Percentiles rank a stretch among this genome's conserved stretches.
Conservation (phyloP, 1,140 invertebrate species). For the Dendrolimus kikuchii region DNA sequence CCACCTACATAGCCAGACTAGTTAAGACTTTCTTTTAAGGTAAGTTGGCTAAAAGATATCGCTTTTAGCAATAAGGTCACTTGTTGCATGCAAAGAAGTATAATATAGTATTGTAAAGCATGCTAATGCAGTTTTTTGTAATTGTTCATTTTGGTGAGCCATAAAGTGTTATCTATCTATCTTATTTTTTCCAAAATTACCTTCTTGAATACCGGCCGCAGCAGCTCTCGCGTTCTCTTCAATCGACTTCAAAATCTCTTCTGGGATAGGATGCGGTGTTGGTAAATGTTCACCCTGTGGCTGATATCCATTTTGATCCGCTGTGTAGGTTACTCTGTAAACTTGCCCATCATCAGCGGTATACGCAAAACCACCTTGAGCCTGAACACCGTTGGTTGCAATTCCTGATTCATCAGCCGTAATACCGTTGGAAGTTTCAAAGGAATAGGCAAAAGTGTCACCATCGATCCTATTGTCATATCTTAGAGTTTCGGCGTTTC, state of each 20-base stretch:
- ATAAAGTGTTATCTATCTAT: background rate
- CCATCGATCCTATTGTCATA: slow-evolving; percentile 50
- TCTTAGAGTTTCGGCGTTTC: slow-evolving; percentile 46
- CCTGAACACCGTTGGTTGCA: slow-evolving; percentile 53
- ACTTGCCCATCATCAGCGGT: slow-evolving; percentile 79
- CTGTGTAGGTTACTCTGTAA: slow-evolving; percentile 81
- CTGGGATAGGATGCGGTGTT: slow-evolving; percentile 64
- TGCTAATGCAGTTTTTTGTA: too few species aligned
- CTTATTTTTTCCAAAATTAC: slow-evolving; percentile 22
- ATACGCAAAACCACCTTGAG: slow-evolving; percentile 55
- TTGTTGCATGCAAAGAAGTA: too few species aligned
- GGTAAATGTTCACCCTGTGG: slow-evolving; percentile 65
- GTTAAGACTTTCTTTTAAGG: too few species aligned
- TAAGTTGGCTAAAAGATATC: too few species aligned
- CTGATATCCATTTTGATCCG: slow-evolving; percentile 85
- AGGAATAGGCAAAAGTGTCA: slow-evolving; percentile 51
- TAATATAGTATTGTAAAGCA: too few species aligned
- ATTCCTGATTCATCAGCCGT: slow-evolving; percentile 55
- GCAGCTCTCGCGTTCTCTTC: slow-evolving; percentile 59
- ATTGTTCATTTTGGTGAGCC: too few species aligned
- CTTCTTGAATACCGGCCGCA: slow-evolving; percentile 61
- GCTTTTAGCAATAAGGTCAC: too few species aligned
- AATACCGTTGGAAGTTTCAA: slow-evolving; percentile 65
- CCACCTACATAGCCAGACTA: too few species aligned
- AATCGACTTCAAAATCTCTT: slow-evolving; percentile 59